Conservation (phyloP, 2,888 invertebrate species). For the Acleris laterana region DNA sequence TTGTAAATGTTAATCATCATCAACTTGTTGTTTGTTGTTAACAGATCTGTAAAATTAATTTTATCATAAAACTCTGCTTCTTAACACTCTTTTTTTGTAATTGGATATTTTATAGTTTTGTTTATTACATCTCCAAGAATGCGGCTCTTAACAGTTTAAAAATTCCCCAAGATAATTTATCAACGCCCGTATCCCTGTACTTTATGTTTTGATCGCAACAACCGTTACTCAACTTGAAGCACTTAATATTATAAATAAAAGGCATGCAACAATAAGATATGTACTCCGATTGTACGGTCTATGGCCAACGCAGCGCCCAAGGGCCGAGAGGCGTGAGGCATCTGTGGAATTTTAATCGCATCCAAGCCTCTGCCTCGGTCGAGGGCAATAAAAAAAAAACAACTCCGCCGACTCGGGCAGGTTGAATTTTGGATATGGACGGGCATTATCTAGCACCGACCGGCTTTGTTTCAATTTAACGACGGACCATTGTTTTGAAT, state of each 20-base stretch:
- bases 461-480: conserved; percentile 41
- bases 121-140: neutral
- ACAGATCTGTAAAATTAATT: no score
- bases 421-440: conserved; percentile 68
- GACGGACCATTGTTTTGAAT: conserved; percentile 39
- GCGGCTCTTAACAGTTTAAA: conserved; percentile 7
- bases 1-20: no score
- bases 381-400: conserved; percentile 70
- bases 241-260: conserved; percentile 37
- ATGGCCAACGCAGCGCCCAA: conserved; percentile 56
- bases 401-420: conserved; percentile 52
- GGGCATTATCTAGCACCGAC: conserved; percentile 61
- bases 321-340: conserved; percentile 77
- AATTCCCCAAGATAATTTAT: conserved; percentile 33
- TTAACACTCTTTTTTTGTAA: neutral
- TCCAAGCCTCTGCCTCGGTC: conserved; percentile 68
- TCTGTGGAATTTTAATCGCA: conserved; percentile 82
- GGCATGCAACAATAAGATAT: conserved; percentile 49
- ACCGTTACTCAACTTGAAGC: conserved; percentile 36
- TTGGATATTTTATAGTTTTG: neutral
- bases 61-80: conserved; percentile 18
- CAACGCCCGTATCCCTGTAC: conserved; percentile 31
- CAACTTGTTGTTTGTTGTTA: no score
- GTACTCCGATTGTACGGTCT: conserved; percentile 54
- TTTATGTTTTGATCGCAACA: conserved; percentile 32